Percentiles rank a stretch among this genome's conserved stretches.
Conservation (phyloP, 1,140 invertebrate genomes). For the honey bee (Apis mellifera) region Amel_HAv3.1 CM009931.2:8468001-8468500, state of each 20-base stretch:
- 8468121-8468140: conserved; percentile 35
- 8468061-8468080: not conserved
- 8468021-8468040: not conserved
- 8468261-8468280: too few relatives aligned
- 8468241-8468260: not conserved
- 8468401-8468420: too few relatives aligned
- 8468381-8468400: too few relatives aligned
- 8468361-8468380: too few relatives aligned
- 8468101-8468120: conserved; percentile 31
- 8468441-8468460: too few relatives aligned
- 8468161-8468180: conserved; percentile 7
- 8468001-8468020: not conserved
- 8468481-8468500: too few relatives aligned
- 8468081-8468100: conserved; percentile 30
- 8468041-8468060: not conserved
- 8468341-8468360: too few relatives aligned
- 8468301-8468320: too few relatives aligned
- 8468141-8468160: conserved; percentile 17
- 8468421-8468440: too few relatives aligned
- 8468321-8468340: too few relatives aligned
- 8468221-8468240: not conserved
- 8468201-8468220: not conserved
- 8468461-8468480: too few relatives aligned
- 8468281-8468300: too few relatives aligned
- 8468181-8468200: not conserved